Conservation (phyloP, 2,888 invertebrate genomes). For the Pseudococcus jackbeardsleyi region DNA sequence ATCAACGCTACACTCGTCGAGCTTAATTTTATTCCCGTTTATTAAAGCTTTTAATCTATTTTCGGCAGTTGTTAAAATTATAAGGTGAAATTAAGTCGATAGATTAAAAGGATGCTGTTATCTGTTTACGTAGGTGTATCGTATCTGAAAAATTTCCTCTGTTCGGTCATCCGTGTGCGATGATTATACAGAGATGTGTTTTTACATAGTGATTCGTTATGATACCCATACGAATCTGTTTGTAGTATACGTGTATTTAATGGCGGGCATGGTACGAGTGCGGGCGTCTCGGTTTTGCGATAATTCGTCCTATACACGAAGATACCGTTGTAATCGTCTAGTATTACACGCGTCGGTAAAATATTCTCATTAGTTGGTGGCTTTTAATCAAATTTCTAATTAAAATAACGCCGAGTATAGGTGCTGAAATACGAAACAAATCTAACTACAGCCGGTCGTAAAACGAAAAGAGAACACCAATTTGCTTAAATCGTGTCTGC, state of each 20-base stretch:
- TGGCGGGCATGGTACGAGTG: background rate
- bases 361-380: conserved; percentile 27
- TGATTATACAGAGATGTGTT: background rate
- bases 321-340: conserved; percentile 41
- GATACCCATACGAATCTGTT: background rate
- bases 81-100: conserved; percentile 22
- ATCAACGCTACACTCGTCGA: background rate
- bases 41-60: conserved; percentile 29
- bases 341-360: conserved; percentile 43
- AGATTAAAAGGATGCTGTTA: background rate
- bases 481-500: background rate
- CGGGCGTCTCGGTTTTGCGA: background rate
- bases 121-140: background rate
- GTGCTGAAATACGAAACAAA: conserved; percentile 43
- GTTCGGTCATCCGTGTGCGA: background rate
- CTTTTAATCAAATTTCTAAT: conserved; percentile 48
- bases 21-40: conserved; percentile 38
- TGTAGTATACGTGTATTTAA: background rate
- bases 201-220: background rate
- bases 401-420: conserved; percentile 9
- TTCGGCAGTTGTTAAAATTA: conserved; percentile 19
- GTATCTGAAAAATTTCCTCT: background rate
- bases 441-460: background rate
- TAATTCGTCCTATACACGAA: background rate
- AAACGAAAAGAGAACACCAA: conserved; percentile 21